These are phyloP conservation scores for Anoplolepis gracilipes DNA, from an alignment of 1,140 invertebrate species.

Conservation along the genomic window DNA sequence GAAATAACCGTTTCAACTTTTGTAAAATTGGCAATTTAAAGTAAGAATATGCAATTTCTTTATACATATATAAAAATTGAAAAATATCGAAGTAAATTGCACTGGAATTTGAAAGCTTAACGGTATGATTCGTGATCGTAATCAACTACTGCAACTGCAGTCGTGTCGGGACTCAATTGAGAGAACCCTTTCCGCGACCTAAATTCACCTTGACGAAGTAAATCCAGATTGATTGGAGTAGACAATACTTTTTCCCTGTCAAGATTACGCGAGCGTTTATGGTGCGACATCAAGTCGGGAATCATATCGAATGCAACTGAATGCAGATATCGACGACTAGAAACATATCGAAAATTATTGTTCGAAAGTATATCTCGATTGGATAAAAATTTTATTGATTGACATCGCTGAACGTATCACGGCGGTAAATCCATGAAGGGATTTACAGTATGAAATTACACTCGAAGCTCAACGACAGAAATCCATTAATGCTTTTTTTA, in stretches of 20 bases:
- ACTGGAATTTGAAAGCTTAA: constrained; percentile 18
- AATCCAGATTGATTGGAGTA: constrained; percentile 57
- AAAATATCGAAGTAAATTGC: constrained; percentile 3
- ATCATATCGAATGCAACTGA: constrained; percentile 30
- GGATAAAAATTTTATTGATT: constrained; percentile 52
- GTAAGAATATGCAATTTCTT: not conserved
- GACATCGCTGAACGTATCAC: constrained; percentile 47
- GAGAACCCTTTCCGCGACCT: constrained; percentile 42
- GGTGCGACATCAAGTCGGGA: constrained; percentile 25
- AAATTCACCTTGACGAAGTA: constrained; percentile 61
- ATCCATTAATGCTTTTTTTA: constrained; percentile 18
- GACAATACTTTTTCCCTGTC: constrained; percentile 45
- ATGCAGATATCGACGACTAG: constrained; percentile 35
- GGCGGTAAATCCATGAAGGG: constrained; percentile 35
- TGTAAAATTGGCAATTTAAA: no score
- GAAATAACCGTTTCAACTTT: not conserved
- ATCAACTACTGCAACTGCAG: constrained; percentile 36
- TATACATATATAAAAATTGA: not conserved
- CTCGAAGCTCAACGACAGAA: constrained; percentile 1
- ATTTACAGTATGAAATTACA: constrained; percentile 52
- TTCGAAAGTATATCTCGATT: constrained; percentile 15
- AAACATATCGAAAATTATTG: constrained; percentile 55
- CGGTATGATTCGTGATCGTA: constrained; percentile 34
- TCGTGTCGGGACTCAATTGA: constrained; percentile 39
- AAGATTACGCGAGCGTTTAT: constrained; percentile 45